phyloP scores from a whole-genome alignment of 2,888 invertebrate genomes.

The Dysmachus trigonus region DNA sequence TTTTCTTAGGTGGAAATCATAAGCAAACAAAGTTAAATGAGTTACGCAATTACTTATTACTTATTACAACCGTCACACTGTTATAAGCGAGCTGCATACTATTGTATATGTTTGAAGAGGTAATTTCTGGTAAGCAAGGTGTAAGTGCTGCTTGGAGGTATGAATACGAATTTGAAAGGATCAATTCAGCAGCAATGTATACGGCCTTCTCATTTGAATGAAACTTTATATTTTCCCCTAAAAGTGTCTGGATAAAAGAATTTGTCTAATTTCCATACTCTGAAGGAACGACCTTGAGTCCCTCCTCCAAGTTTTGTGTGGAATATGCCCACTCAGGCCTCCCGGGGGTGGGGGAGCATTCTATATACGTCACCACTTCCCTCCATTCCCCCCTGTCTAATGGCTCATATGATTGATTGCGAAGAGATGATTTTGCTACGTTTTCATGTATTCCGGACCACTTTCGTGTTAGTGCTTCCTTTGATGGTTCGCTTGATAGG shows the following conservation, averaged over 20 bases:
- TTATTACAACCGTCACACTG: too few species aligned
- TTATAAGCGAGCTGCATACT: too few species aligned
- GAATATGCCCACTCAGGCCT: background rate
- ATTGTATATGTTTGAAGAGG: background rate
- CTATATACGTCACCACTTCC: background rate
- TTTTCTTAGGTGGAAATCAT: too few species aligned
- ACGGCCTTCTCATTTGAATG: background rate
- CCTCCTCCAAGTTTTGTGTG: background rate
- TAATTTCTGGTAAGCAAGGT: background rate
- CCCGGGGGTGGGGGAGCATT: background rate
- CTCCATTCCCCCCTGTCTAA: background rate
- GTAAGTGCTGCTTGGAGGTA: background rate
- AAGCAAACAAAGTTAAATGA: too few species aligned
- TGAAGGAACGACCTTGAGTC: background rate
- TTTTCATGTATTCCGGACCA: constrained; percentile 26
- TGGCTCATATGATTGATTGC: constrained; percentile 24
- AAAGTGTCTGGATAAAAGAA: background rate
- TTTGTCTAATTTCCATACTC: background rate
- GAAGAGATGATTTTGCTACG: constrained; percentile 25
- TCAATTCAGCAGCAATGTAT: background rate
- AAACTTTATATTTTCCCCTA: background rate
- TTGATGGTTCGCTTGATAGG: constrained; percentile 16
- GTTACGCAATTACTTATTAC: too few species aligned
- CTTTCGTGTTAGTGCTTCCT: constrained; percentile 29
- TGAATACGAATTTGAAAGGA: background rate